Evolutionary conservation across 1,140 invertebrate genomes (phyloP), one percentile per base, ranked within the genome.

Genomic region (Drosophila tsacasi): DNA sequence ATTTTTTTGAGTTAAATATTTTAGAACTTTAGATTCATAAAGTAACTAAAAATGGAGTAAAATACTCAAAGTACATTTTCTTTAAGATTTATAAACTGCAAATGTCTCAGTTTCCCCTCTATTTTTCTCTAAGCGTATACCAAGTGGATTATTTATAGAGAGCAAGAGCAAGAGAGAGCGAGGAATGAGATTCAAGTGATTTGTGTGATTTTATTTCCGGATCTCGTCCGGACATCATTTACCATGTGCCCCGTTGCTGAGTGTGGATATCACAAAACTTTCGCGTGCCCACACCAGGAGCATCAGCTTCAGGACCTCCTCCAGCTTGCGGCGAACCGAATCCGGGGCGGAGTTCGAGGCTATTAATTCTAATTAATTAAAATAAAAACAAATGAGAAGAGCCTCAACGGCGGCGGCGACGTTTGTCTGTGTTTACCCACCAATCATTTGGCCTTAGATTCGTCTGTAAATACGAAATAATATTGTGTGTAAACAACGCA

Each of bases 271-370:
- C 21, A 96, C 95, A 92, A 96, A 94, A 78, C 95, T 95, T 91
- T 97, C 96, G 75, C 95, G 95, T 92, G 96, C 96, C 96, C 96
- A 97, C n/a, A 97, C 95, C 74, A 96, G 93, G 62, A 97, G 94
- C 96, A 97, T 97, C 74, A 96, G 94, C 93, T 96, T 96, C 77
- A 97, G 94, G 60, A 97, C 94, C 90, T 97, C 96, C 91, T 97
- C 96, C 76, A 97, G 94, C 81, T 95, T 95, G 47, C 94, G 94
- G 79, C 95, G 95, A 57, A 97, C 91, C 72, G 94, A 95, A 47
- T 94, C 94, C 91, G 89, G 94, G 82, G 91, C 92, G 60, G 92
- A 94, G 86, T 80, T 93, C 17, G 91, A 91, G 19, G 91, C 72
- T 42, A 93, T 91, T 65, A 93, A 54, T 69, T 93, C 92, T 93